Conservation (phyloP, 2,888 invertebrate species). For the Leistus spinibarbis region DNA sequence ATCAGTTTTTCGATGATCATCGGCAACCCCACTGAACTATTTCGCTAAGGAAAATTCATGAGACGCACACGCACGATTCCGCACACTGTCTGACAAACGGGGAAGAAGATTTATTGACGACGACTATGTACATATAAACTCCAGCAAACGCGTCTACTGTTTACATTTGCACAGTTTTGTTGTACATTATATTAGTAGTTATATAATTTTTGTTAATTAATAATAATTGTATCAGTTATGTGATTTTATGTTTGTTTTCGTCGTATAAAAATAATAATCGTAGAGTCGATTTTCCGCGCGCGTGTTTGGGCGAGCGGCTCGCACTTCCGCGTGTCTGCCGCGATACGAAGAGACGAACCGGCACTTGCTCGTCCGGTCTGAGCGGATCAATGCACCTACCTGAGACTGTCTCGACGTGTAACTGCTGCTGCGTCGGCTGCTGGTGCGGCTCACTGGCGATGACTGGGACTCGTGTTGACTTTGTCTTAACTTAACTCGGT, state of each 20-base stretch:
- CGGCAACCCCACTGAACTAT: background rate
- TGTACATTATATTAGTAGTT: background rate
- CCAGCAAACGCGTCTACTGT: background rate
- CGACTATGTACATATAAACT: too few species aligned
- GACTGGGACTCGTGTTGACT: background rate
- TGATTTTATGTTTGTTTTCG: too few species aligned
- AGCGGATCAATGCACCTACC: constrained; percentile 45
- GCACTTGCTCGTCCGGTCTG: constrained; percentile 31
- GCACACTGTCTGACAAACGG: background rate
- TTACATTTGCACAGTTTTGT: background rate
- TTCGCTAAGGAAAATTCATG: background rate
- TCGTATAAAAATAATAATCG: too few species aligned
- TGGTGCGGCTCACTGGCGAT: constrained; percentile 1
- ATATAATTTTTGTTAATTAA: background rate
- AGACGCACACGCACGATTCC: background rate
- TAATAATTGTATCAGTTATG: too few species aligned
- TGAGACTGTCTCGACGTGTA: constrained; percentile 32
- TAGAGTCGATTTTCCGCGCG: background rate
- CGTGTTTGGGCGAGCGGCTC: background rate
- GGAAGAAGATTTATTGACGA: background rate
- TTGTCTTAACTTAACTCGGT: constrained; percentile 1
- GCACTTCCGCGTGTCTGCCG: constrained; percentile 14
- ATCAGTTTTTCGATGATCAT: background rate
- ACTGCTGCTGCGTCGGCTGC: constrained; percentile 35
- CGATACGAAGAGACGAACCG: constrained; percentile 4